phyloP scores from a whole-genome alignment of 2,113 vertebrate species.

The Marmota monax region DNA sequence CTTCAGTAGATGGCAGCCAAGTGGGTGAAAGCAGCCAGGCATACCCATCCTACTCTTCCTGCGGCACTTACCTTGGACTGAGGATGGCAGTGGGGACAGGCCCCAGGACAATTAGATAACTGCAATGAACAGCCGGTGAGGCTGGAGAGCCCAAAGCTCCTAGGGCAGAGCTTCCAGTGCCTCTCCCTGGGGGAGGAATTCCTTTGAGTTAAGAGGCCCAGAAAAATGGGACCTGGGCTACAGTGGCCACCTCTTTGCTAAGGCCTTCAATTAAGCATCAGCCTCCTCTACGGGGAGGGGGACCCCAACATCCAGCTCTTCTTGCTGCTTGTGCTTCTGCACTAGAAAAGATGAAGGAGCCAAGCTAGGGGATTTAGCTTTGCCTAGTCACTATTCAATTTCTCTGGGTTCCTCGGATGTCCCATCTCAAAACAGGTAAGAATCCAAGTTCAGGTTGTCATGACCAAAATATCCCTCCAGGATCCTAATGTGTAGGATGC shows the following conservation, averaged over 20 bases:
- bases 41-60: background rate
- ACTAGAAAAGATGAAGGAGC: background rate
- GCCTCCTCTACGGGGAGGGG: background rate
- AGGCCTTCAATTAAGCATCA: background rate
- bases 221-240: background rate
- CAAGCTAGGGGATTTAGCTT: background rate
- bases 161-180: constrained; percentile 81
- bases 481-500: background rate
- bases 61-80: constrained; percentile 81
- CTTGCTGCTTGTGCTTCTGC: background rate
- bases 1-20: background rate
- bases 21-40: background rate
- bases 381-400: background rate
- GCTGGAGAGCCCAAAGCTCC: constrained; percentile 4
- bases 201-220: constrained; percentile 81
- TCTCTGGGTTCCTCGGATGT: background rate
- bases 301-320: background rate
- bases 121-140: constrained; percentile 67
- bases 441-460: background rate
- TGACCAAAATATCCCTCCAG: background rate
- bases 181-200: constrained; percentile 85
- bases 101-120: constrained; percentile 81
- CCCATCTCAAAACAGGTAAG: background rate
- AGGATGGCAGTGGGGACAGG: constrained; percentile 83
- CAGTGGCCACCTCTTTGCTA: background rate